phyloP scores from a whole-genome alignment of 2,113 vertebrate species.

The Eupsittula cactorum region DNA sequence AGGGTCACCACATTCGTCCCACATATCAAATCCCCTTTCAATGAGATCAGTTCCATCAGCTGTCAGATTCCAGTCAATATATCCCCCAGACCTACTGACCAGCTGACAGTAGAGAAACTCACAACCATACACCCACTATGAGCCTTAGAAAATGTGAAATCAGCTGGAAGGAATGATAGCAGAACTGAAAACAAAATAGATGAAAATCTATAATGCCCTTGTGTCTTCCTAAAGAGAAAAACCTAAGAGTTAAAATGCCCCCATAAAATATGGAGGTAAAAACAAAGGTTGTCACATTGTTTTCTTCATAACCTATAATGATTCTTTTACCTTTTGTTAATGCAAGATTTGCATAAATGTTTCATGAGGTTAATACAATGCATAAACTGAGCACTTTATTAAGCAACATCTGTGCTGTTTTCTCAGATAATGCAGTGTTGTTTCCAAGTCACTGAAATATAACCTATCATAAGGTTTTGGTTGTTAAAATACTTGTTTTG shows the following conservation, averaged over 20 bases:
- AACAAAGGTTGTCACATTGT: slow-evolving; percentile 72
- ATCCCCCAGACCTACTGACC: slow-evolving; percentile 91
- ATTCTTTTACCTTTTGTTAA: slow-evolving; percentile 78
- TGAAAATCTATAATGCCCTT: slow-evolving; percentile 78
- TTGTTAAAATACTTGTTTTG: slow-evolving; percentile 75
- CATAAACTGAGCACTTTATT: slow-evolving; percentile 74
- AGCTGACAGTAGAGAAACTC: slow-evolving; percentile 95
- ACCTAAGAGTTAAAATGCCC: slow-evolving; percentile 68
- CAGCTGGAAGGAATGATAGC: slow-evolving; percentile 93
- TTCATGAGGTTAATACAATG: slow-evolving; percentile 79
- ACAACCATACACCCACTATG: slow-evolving; percentile 89
- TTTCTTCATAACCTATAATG: slow-evolving; percentile 68
- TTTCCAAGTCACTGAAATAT: slow-evolving; percentile 77
- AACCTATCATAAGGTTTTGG: slow-evolving; percentile 74
- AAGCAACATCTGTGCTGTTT: slow-evolving; percentile 81
- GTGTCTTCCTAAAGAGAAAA: slow-evolving; percentile 77
- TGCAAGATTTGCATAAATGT: slow-evolving; percentile 82
- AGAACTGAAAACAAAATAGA: slow-evolving; percentile 81
- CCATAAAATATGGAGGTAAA: slow-evolving; percentile 71
- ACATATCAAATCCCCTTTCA: slow-evolving; percentile 98
- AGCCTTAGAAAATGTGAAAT: slow-evolving; percentile 99
- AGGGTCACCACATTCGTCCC: slow-evolving; percentile 92
- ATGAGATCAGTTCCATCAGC: slow-evolving; percentile 97
- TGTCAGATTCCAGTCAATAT: slow-evolving; percentile 99
- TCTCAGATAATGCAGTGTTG: slow-evolving; percentile 72